Base-by-base conservation (phyloP, 1,140 invertebrate genomes). In the Phthorimaea operculella region DNA sequence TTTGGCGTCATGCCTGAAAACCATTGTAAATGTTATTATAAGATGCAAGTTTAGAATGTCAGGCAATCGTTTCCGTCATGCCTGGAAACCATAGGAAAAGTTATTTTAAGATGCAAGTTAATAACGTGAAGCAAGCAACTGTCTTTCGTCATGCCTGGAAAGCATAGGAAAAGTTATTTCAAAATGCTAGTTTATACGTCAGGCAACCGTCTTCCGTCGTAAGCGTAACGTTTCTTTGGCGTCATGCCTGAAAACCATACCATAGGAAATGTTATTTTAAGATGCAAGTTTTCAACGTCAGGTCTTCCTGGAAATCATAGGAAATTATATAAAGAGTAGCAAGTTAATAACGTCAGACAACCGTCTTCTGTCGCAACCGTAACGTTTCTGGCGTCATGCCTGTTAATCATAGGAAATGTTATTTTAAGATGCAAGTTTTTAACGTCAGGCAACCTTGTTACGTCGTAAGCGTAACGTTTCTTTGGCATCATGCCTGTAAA, bases 341-440 rank as follows among this genome's bases (percentile, higher is more conserved):
- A n/a, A n/a, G 60, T 79, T 79, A 64, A 84, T 82, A 57, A 74
- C 51, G 63, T 82, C 81, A 49, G 79, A 79, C 57, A 84, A 74
- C 14, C 61, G 70, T 64, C 79, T 70, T 55, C 81, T 76, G 33
- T 84, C 81, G 64, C 82, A 81, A 12, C 76, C 77, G 65, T 65
- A 81, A 21, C 77, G 73, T 56, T 72, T 74, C 69, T 50, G 49
- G 51, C 12, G 58, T 55, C 55, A 67, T 60, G 44, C 70, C 79
- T 83, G 78, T 4, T 60, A 64, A 78, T 78, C 53, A 50, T 55
- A 47, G 21, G 39, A 10, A 28, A 15, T 21, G 48, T 50, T 50
- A 47, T 15, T 82, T 82, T 82, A 7, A 84, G 73, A 68, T 83
- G 79, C 71, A 84, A 82, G 42, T 8, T 6, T 6, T 11, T n/a